Evolutionary conservation across 2,113 vertebrate species (phyloP).

Genomic region (Bufo gargarizans): DNA sequence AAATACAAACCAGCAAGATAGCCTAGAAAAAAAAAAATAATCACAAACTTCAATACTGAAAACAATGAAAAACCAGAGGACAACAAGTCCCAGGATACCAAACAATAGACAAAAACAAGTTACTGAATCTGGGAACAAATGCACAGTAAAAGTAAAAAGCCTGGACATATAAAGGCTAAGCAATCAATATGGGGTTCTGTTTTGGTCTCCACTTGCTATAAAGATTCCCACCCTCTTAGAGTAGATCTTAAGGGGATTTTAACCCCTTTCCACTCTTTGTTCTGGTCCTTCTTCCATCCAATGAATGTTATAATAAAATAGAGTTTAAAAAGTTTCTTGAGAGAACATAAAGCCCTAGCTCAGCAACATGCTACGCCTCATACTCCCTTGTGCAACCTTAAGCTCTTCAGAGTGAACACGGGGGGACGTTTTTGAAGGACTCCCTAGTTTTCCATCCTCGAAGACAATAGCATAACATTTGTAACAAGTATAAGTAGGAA

Average conservation of each 20-base stretch:
- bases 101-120: too few species aligned
- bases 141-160: too few species aligned
- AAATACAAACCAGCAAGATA: too few species aligned
- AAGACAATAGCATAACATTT: background rate
- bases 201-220: too few species aligned
- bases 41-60: too few species aligned
- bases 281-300: background rate
- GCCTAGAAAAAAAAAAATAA: too few species aligned
- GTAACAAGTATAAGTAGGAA: constrained; percentile 56
- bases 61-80: too few species aligned
- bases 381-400: background rate
- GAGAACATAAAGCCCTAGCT: constrained; percentile 2
- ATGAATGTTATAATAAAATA: background rate
- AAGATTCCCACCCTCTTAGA: background rate
- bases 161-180: too few species aligned
- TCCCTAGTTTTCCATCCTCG: constrained; percentile 46
- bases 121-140: too few species aligned
- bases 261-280: background rate
- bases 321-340: background rate
- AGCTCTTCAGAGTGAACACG: constrained; percentile 7
- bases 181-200: too few species aligned
- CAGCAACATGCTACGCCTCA: background rate
- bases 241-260: background rate
- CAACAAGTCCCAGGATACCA: too few species aligned
- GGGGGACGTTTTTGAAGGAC: background rate